These are phyloP conservation scores for Petroica traversi DNA, from an alignment of 2,113 vertebrate genomes.

Conservation along the genomic window DNA sequence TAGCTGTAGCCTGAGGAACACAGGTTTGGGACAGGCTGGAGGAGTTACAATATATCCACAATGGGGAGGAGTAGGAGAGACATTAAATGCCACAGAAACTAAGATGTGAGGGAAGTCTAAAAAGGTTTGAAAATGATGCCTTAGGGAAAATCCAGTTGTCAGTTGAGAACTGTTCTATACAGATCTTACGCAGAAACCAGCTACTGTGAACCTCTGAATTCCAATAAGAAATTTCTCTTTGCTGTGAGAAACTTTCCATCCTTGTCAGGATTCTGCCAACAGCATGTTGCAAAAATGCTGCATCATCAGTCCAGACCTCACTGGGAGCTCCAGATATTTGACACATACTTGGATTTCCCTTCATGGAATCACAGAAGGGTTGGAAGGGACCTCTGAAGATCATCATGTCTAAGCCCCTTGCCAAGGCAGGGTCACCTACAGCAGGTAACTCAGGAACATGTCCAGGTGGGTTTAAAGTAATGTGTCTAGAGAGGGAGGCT, in stretches of 20 bases:
- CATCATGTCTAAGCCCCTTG: not conserved
- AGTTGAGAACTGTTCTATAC: not conserved
- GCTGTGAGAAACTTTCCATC: not conserved
- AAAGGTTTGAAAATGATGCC: not conserved
- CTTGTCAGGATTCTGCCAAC: not conserved
- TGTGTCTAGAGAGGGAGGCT: not conserved
- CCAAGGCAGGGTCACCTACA: not conserved
- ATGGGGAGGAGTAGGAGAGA: not conserved
- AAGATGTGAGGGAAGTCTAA: not conserved
- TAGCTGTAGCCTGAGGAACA: not conserved
- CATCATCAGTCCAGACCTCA: not conserved
- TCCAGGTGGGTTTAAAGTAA: not conserved
- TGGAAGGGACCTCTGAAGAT: not conserved
- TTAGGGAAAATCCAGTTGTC: not conserved
- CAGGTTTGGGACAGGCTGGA: not conserved
- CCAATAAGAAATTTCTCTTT: no score
- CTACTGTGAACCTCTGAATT: not conserved
- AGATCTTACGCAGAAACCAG: not conserved
- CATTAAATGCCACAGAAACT: not conserved
- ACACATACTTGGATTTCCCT: not conserved
- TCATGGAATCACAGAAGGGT: not conserved
- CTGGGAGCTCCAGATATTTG: not conserved
- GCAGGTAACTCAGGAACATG: not conserved
- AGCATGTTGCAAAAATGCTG: not conserved
- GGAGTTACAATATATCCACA: rapidly evolving